Evolutionary conservation across 2,113 vertebrate species (phyloP).

Genomic region (Accipiter cooperii): DNA sequence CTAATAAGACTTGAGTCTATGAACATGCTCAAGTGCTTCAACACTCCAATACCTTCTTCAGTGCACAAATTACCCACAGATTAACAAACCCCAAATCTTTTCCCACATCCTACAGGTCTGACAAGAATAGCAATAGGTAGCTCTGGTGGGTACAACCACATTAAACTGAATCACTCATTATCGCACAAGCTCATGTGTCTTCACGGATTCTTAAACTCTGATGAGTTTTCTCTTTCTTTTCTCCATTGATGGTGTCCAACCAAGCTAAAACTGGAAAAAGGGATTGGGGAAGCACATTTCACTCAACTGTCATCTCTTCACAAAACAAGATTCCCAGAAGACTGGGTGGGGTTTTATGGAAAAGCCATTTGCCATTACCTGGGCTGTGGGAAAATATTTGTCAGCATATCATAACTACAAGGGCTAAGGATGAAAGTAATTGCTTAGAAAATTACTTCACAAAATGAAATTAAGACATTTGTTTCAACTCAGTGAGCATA

Average conservation of each 20-base stretch:
- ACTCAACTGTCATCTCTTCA: not conserved
- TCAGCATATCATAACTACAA: not conserved
- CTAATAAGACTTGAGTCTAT: not conserved
- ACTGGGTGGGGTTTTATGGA: not conserved
- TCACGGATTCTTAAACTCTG: not conserved
- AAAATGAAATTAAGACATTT: not conserved
- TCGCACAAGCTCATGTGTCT: not conserved
- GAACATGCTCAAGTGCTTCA: not conserved
- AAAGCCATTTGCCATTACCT: not conserved
- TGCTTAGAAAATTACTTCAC: conserved; percentile 11
- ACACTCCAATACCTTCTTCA: not conserved
- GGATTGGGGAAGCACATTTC: not conserved
- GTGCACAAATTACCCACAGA: not conserved
- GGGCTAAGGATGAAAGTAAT: not conserved
- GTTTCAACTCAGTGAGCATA: not conserved
- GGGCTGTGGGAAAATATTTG: not conserved
- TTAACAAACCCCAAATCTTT: not conserved
- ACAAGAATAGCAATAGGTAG: not conserved
- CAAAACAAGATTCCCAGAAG: not conserved
- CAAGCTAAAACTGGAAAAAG: not conserved
- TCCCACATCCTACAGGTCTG: not conserved
- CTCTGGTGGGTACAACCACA: not conserved
- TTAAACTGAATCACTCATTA: not conserved
- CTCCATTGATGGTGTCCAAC: not conserved
- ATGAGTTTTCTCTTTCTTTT: not conserved